Conservation (phyloP, 1,140 invertebrate genomes). For the Papilio dardanus region DNA sequence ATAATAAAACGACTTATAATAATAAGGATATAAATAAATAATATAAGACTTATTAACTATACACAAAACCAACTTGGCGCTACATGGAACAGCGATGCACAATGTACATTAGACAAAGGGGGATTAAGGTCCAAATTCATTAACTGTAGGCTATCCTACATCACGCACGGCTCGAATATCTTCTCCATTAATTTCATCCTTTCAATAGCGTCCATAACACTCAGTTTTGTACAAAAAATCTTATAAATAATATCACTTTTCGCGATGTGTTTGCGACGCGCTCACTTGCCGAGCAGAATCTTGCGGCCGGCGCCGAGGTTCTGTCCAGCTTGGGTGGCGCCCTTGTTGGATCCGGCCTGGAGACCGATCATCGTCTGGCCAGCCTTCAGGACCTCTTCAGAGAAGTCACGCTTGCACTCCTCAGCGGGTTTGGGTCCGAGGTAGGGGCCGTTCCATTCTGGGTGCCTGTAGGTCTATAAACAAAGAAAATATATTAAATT, state of each 20-base stretch:
- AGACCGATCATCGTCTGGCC: conserved; percentile 96
- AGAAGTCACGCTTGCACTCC: conserved; percentile 95
- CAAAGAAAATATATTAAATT: conserved; percentile 43
- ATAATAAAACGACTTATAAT: conserved; percentile 53
- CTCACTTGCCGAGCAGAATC: conserved; percentile 94
- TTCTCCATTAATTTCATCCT: conserved; percentile 61
- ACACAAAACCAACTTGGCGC: conserved; percentile 69
- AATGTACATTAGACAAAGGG: conserved; percentile 47
- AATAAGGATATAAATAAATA: conserved; percentile 77
- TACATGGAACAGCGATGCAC: conserved; percentile 61
- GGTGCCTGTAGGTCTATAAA: conserved; percentile 92
- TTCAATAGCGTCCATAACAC: conserved; percentile 64
- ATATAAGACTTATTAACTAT: conserved; percentile 64
- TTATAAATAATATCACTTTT: conserved; percentile 80
- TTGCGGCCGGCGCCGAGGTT: conserved; percentile 96
- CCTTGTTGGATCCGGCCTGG: conserved; percentile 98
- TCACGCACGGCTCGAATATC: conserved; percentile 60
- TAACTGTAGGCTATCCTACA: conserved; percentile 42
- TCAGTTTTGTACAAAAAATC: conserved; percentile 70
- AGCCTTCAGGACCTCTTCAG: conserved; percentile 94
- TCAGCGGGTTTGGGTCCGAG: conserved; percentile 95
- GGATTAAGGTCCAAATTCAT: conserved; percentile 38
- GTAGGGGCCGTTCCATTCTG: conserved; percentile 94
- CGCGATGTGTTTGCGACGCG: conserved; percentile 42
- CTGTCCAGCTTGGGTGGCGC: conserved; percentile 95